phyloP scores from a whole-genome alignment of 2,888 invertebrate genomes.

The Eulithis testata region DNA sequence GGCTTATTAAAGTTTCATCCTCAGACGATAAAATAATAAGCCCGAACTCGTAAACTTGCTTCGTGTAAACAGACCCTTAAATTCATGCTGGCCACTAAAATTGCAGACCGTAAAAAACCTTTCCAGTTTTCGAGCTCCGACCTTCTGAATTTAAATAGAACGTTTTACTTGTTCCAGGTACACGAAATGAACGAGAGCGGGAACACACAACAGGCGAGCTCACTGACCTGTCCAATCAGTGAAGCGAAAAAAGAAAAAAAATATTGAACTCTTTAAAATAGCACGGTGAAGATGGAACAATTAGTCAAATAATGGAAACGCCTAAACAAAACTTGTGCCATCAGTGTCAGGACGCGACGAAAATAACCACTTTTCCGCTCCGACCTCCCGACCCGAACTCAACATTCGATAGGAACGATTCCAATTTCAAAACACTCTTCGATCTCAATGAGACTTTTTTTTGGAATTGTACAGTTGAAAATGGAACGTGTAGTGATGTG shows the following conservation, averaged over 20 bases:
- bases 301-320: conserved; percentile 39
- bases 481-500: conserved; percentile 71
- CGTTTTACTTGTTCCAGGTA: conserved; percentile 42
- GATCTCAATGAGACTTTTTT: conserved; percentile 63
- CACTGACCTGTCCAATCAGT: not conserved
- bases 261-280: not conserved
- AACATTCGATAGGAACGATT: conserved; percentile 49
- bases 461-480: conserved; percentile 59
- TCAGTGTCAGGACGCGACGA: conserved; percentile 62
- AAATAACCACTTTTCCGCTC: conserved; percentile 54
- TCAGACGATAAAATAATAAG: not conserved
- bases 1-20: not conserved
- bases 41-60: conserved; percentile 2
- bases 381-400: conserved; percentile 53
- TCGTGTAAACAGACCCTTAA: conserved; percentile 15
- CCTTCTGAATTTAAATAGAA: conserved; percentile 33
- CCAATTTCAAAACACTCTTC: conserved; percentile 53
- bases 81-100: conserved; percentile 12
- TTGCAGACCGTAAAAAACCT: conserved; percentile 12
- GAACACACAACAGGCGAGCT: conserved; percentile 12
- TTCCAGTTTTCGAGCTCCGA: conserved; percentile 16
- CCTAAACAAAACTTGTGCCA: conserved; percentile 40
- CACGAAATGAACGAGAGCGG: conserved; percentile 33
- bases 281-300: conserved; percentile 16
- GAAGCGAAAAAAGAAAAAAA: not conserved